These are phyloP conservation scores for Eclectus roratus DNA, from an alignment of 2,113 vertebrate genomes.

Conservation along the genomic window DNA sequence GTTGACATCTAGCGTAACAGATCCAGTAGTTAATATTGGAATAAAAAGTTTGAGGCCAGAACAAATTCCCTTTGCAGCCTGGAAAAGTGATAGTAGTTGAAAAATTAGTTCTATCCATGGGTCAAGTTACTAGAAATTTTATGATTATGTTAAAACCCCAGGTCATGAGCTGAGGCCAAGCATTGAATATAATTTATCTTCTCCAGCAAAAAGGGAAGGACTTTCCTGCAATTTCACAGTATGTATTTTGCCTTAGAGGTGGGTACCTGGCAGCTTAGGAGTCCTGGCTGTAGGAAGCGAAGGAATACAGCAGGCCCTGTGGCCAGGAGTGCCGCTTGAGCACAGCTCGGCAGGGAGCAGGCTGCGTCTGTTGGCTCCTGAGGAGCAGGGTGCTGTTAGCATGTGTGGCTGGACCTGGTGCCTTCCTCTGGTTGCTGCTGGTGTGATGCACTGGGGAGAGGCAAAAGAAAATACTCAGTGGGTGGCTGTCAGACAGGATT, in stretches of 20 bases:
- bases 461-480: background rate
- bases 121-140: background rate
- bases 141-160: background rate
- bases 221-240: background rate
- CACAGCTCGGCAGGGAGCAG: accelerated
- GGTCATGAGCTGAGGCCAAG: background rate
- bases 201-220: background rate
- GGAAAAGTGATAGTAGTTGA: background rate
- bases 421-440: background rate
- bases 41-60: background rate
- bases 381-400: background rate
- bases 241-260: background rate
- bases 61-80: background rate
- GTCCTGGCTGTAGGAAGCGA: background rate
- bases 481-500: background rate
- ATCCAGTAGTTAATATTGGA: background rate
- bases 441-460: background rate
- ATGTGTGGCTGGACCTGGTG: accelerated
- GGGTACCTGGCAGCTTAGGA: background rate
- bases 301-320: accelerated
- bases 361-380: background rate
- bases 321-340: accelerated
- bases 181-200: background rate
- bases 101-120: background rate
- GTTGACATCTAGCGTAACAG: background rate